These are phyloP conservation scores for Procambarus virginalis DNA, from an alignment of 1,140 invertebrate species.

Conservation along the genomic window DNA sequence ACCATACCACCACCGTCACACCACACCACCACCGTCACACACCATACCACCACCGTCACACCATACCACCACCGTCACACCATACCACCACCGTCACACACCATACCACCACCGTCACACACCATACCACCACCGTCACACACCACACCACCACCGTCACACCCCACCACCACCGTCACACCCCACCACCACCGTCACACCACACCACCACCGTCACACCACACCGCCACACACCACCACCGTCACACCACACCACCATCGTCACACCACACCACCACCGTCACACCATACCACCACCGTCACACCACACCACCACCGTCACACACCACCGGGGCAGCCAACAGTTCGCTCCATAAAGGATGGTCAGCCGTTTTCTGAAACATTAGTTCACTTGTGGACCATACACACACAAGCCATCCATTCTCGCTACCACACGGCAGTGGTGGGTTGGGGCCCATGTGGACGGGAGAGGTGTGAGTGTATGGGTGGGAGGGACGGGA, in stretches of 20 bases:
- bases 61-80: too few relatives aligned
- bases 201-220: background rate
- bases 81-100: too few relatives aligned
- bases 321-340: background rate
- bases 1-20: too few relatives aligned
- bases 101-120: too few relatives aligned
- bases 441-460: background rate
- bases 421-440: background rate
- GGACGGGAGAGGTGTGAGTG: background rate
- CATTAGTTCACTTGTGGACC: slow-evolving; percentile 31
- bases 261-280: background rate
- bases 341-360: background rate
- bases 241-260: background rate
- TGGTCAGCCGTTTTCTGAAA: slow-evolving; percentile 34
- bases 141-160: background rate
- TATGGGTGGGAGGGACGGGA: background rate
- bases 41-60: too few relatives aligned
- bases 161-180: background rate
- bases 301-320: background rate
- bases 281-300: background rate
- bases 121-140: too few relatives aligned
- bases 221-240: background rate
- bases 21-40: too few relatives aligned
- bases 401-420: slow-evolving; percentile 20
- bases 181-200: background rate